Evolutionary conservation across 2,888 invertebrate species (phyloP).

Genomic region (Pterostichus niger): DNA sequence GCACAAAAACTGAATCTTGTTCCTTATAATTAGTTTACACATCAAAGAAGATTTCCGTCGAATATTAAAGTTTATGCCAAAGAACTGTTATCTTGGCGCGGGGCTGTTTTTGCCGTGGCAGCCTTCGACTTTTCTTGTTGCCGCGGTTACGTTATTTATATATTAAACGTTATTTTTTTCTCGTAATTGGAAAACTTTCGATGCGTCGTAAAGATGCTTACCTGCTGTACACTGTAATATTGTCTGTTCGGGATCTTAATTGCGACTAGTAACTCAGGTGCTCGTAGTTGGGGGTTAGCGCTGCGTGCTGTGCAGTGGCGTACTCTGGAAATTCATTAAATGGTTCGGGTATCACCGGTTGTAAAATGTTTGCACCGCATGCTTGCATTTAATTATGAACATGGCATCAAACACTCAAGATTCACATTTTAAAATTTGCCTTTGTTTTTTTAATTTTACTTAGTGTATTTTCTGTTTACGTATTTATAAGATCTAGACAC

Average conservation of each 20-base stretch:
- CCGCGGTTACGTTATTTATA: constrained; percentile 59
- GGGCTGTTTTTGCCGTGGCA: constrained; percentile 8
- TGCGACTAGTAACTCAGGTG: constrained; percentile 59
- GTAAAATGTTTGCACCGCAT: constrained; percentile 42
- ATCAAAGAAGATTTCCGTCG: constrained; percentile 57
- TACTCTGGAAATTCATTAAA: constrained; percentile 39
- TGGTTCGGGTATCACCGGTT: constrained; percentile 19
- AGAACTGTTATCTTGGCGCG: constrained; percentile 37
- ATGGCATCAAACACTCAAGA: neutral
- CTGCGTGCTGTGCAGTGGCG: neutral
- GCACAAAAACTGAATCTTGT: constrained; percentile 54
- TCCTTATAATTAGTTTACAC: constrained; percentile 61
- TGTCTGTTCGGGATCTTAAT: constrained; percentile 63
- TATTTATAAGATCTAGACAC: too few species aligned
- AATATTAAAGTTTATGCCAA: constrained; percentile 54
- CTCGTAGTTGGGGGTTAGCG: constrained; percentile 19
- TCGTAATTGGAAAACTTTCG: constrained; percentile 66
- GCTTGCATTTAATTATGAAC: constrained; percentile 41
- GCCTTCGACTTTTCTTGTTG: constrained; percentile 28
- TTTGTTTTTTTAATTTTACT: too few species aligned
- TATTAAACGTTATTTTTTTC: constrained; percentile 65
- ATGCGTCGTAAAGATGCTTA: constrained; percentile 61
- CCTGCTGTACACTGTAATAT: constrained; percentile 62
- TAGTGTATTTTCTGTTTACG: too few species aligned
- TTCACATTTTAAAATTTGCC: too few species aligned